Evolutionary conservation across 2,888 invertebrate genomes (phyloP).

Genomic region (Galeopsomyia nigrocyanea): DNA sequence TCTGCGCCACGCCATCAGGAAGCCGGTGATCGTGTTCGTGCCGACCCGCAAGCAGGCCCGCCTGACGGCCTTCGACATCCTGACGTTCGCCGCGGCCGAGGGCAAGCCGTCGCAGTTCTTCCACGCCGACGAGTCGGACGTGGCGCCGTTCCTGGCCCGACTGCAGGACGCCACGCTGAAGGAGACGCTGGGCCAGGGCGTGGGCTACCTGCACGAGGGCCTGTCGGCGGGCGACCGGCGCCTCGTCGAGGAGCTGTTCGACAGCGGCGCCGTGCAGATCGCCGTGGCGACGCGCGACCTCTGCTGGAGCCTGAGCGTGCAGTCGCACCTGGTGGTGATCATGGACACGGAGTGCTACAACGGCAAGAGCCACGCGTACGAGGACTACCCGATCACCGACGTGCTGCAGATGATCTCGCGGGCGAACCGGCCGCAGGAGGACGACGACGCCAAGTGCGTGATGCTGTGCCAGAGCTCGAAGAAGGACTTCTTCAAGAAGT

Average conservation of each 20-base stretch:
- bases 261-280: constrained; percentile 92
- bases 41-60: constrained; percentile 92
- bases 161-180: constrained; percentile 91
- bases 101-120: constrained; percentile 89
- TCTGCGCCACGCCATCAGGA: constrained; percentile 83
- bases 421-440: constrained; percentile 92
- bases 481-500: constrained; percentile 98
- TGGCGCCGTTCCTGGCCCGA: constrained; percentile 89
- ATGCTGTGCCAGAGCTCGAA: constrained; percentile 97
- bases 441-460: constrained; percentile 94
- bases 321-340: constrained; percentile 93
- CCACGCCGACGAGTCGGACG: constrained; percentile 87
- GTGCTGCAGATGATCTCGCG: constrained; percentile 98
- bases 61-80: constrained; percentile 94
- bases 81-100: constrained; percentile 94
- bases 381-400: constrained; percentile 98
- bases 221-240: constrained; percentile 86
- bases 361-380: constrained; percentile 83
- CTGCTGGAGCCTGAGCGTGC: constrained; percentile 92
- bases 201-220: constrained; percentile 98
- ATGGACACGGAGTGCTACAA: constrained; percentile 93
- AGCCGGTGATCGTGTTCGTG: constrained; percentile 92
- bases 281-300: constrained; percentile 93
- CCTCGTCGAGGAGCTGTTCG: constrained; percentile 93
- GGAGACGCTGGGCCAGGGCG: constrained; percentile 94